These are phyloP conservation scores for Cricetomys ansorgei DNA, from an alignment of 2,113 vertebrate genomes.

Conservation along the genomic window DNA sequence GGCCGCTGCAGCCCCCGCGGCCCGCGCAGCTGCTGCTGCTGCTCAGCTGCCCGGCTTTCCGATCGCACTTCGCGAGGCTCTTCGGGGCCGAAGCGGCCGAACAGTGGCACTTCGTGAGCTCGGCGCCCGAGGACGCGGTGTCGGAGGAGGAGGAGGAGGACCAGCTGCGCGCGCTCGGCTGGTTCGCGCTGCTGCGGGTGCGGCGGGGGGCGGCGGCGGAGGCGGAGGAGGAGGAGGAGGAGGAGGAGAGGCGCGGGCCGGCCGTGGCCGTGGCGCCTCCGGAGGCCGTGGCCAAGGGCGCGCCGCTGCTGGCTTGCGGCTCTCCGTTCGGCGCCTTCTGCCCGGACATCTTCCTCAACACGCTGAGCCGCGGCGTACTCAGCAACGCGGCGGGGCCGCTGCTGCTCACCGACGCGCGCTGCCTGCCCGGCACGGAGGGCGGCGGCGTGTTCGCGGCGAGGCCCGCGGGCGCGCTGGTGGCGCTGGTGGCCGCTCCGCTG, in stretches of 20 bases:
- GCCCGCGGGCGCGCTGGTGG: slow-evolving; percentile 82
- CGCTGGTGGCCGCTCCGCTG: slow-evolving; percentile 90
- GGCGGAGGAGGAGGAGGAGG: too few relatives aligned
- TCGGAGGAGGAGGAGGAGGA: slow-evolving; percentile 87
- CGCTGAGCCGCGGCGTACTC: slow-evolving; percentile 93
- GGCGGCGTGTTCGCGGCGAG: slow-evolving; percentile 88
- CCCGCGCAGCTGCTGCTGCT: slow-evolving; percentile 62
- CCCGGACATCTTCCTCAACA: slow-evolving; percentile 94
- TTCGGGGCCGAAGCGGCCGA: slow-evolving; percentile 65
- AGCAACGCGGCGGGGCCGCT: slow-evolving; percentile 92
- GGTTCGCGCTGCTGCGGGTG: slow-evolving; percentile 92
- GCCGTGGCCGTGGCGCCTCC: slow-evolving; percentile 76
- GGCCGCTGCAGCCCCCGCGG: slow-evolving; percentile 5
- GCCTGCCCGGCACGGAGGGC: slow-evolving; percentile 95
- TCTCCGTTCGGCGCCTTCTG: slow-evolving; percentile 94
- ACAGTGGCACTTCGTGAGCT: slow-evolving; percentile 74
- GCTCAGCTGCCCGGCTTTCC: slow-evolving; percentile 77
- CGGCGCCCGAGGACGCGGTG: slow-evolving; percentile 86
- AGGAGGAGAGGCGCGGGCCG: not conserved
- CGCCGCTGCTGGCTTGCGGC: slow-evolving; percentile 90
- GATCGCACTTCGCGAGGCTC: slow-evolving; percentile 49
- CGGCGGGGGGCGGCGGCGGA: not conserved
- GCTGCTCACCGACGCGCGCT: slow-evolving; percentile 94
- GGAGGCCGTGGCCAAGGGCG: slow-evolving; percentile 87
- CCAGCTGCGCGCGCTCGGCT: slow-evolving; percentile 87